A percentile compares a stretch with the other conserved stretches of the same genome.
Evolutionary conservation across 2,888 invertebrate species (phyloP).

Genomic region (Polietes domitor): DNA sequence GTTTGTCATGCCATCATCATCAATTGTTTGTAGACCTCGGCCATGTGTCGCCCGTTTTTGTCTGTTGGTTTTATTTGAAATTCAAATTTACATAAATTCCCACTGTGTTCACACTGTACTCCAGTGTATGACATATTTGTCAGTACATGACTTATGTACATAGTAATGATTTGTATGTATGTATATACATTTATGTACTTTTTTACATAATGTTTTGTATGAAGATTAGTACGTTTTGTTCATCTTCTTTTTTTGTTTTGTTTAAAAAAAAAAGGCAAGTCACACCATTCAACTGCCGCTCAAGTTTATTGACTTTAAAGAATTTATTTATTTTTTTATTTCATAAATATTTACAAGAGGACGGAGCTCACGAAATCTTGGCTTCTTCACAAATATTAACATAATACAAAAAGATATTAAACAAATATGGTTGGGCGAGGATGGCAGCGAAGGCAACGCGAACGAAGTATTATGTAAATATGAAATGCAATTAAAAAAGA

Average conservation of each 20-base stretch:
- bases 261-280: constrained; percentile 24
- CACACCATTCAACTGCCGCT: not conserved
- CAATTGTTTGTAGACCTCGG: not conserved
- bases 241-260: not conserved
- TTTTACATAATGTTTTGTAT: not conserved
- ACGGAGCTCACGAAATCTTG: constrained; percentile 22
- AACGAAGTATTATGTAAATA: constrained; percentile 39
- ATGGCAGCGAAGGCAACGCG: not conserved
- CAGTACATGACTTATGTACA: constrained; percentile 34
- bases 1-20: not conserved
- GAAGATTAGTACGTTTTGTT: not conserved
- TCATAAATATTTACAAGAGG: constrained; percentile 12
- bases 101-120: constrained; percentile 14
- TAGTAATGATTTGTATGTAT: not conserved
- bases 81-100: constrained; percentile 31
- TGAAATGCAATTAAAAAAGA: constrained; percentile 29
- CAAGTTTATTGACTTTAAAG: constrained; percentile 60
- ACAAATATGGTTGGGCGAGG: not conserved
- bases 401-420: constrained; percentile 50
- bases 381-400: constrained; percentile 50
- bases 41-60: no score
- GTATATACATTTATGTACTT: not conserved
- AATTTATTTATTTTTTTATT: constrained; percentile 38
- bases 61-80: constrained; percentile 18
- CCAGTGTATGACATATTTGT: not conserved